phyloP scores from a whole-genome alignment of 2,113 vertebrate species.

The Seriola rivoliana region DNA sequence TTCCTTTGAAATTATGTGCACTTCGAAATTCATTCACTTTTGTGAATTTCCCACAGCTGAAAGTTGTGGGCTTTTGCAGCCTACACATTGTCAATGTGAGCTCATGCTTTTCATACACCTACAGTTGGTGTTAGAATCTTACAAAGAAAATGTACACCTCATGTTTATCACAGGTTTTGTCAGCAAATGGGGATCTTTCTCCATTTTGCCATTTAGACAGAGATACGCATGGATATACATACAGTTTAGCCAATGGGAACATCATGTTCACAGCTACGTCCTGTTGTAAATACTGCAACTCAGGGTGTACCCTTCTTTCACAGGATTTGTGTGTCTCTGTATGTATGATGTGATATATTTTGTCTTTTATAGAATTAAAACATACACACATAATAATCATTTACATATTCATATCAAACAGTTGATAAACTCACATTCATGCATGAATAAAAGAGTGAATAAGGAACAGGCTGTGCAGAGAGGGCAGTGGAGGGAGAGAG shows the following conservation, averaged over 20 bases:
- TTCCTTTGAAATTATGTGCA: slow-evolving; percentile 28
- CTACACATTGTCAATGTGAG: neutral
- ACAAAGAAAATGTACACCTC: neutral
- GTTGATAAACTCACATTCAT: neutral
- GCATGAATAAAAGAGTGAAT: slow-evolving; percentile 7
- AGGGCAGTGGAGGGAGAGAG: neutral
- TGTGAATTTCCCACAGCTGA: neutral
- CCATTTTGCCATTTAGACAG: neutral
- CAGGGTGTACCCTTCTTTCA: neutral
- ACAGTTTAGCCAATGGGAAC: neutral
- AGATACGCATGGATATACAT: neutral
- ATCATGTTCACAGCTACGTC: neutral
- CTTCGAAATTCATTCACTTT: neutral
- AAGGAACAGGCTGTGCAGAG: neutral
- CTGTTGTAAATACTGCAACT: neutral
- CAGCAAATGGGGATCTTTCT: neutral
- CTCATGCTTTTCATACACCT: neutral
- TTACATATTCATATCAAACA: neutral
- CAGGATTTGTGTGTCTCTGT: no score
- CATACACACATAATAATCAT: neutral
- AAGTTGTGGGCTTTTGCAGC: neutral
- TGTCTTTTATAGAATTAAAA: neutral
- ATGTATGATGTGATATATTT: neutral
- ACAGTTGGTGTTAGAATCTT: neutral
- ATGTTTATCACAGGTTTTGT: neutral